Evolutionary conservation across 1,140 invertebrate genomes (phyloP).

Genomic region (Scaptodrosophila lebanonensis): DNA sequence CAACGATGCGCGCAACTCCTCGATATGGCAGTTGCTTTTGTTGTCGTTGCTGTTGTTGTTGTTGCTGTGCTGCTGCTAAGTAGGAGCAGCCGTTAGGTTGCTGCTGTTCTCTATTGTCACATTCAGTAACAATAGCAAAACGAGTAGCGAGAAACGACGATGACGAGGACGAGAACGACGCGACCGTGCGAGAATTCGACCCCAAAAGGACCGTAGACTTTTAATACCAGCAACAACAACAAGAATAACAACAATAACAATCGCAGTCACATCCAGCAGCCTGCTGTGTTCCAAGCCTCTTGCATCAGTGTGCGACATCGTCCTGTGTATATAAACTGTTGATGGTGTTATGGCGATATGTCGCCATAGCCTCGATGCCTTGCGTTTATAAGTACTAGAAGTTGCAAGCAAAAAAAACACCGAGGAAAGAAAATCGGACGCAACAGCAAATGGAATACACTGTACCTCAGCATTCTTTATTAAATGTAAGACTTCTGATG

Average conservation of each 20-base stretch:
- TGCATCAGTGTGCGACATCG: slow-evolving; percentile 16
- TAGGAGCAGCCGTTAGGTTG: slow-evolving; percentile 33
- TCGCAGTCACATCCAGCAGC: slow-evolving; percentile 14
- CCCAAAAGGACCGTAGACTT: slow-evolving; percentile 44
- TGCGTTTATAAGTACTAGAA: slow-evolving; percentile 53
- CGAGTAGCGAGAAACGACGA: slow-evolving; percentile 18
- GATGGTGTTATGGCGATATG: slow-evolving; percentile 73
- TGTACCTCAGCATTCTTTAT: no score
- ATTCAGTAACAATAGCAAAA: slow-evolving; percentile 61
- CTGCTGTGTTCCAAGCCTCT: slow-evolving; percentile 24
- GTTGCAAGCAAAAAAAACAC: slow-evolving; percentile 46
- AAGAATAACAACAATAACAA: slow-evolving; percentile 11
- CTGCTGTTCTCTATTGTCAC: slow-evolving; percentile 55
- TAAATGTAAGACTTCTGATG: no score
- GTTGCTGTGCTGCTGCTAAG: slow-evolving; percentile 28
- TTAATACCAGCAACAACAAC: slow-evolving; percentile 6
- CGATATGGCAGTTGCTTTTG: no score
- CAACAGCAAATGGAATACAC: not conserved
- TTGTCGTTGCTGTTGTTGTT: not conserved
- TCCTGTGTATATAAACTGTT: slow-evolving; percentile 64
- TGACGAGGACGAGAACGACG: slow-evolving; percentile 8
- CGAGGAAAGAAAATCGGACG: not conserved
- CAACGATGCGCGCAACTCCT: slow-evolving; percentile 23
- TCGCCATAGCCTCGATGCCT: slow-evolving; percentile 30
- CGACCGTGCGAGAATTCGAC: slow-evolving; percentile 62